These are phyloP conservation scores for Bufotes viridis DNA, from an alignment of 2,797 vertebrate species.

Conservation along the genomic window DNA sequence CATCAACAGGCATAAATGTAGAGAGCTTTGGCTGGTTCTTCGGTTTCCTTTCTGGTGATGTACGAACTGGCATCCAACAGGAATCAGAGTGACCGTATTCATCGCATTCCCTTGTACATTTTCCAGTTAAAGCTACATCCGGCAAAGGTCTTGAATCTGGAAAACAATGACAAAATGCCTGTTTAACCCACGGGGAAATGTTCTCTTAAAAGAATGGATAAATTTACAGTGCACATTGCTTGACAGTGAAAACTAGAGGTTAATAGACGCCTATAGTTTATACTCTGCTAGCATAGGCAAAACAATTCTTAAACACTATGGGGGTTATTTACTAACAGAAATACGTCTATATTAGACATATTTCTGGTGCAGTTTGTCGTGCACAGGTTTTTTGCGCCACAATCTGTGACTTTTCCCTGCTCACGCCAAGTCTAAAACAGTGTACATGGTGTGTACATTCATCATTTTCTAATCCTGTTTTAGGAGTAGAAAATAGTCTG, in stretches of 20 bases:
- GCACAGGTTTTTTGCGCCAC: too few relatives aligned
- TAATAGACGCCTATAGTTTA: neutral
- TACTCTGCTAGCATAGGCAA: too few relatives aligned
- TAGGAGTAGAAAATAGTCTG: too few relatives aligned
- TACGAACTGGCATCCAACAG: constrained; percentile 99
- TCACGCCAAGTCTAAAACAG: too few relatives aligned
- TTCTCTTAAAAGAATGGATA: neutral
- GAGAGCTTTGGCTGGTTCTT: constrained; percentile 98
- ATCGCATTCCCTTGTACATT: constrained; percentile 96
- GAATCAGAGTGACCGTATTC: constrained; percentile 99
- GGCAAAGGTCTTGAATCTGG: constrained; percentile 98
- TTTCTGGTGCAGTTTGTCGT: too few relatives aligned
- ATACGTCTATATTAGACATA: too few relatives aligned
- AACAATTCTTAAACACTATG: too few relatives aligned
- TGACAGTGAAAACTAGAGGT: neutral
- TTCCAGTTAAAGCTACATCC: constrained; percentile 99
- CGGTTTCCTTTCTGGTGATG: constrained; percentile 94
- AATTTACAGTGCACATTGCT: neutral
- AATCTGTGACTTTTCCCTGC: too few relatives aligned
- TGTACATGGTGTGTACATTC: too few relatives aligned
- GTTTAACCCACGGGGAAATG: neutral
- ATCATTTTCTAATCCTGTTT: too few relatives aligned
- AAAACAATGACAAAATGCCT: constrained; percentile 39
- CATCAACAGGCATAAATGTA: constrained; percentile 96
- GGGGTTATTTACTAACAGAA: too few relatives aligned